Evolutionary conservation across 1,140 invertebrate genomes (phyloP).

Genomic region (Diorhabda carinulata): DNA sequence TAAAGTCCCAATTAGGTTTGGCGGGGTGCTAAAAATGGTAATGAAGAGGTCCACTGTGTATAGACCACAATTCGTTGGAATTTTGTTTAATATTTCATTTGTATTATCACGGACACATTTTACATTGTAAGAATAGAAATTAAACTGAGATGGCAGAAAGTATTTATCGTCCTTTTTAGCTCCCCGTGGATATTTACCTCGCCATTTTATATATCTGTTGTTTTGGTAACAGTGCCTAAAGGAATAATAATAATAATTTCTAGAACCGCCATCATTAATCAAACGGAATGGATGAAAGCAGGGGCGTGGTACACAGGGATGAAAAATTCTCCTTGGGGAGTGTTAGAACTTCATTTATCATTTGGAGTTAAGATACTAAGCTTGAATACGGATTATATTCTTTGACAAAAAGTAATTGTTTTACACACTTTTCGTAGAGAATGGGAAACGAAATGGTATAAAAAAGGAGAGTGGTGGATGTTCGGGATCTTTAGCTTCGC

Average conservation of each 20-base stretch:
- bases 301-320: background rate
- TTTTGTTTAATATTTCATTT: no score
- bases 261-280: constrained; percentile 24
- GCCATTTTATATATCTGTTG: constrained; percentile 2
- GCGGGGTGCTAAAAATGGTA: no score
- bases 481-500: background rate
- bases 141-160: background rate
- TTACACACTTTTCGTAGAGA: background rate
- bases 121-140: background rate
- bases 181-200: background rate
- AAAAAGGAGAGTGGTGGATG: background rate
- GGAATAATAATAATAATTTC: constrained; percentile 3
- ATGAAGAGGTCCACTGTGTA: no score
- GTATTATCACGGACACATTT: no score
- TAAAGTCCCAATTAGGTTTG: no score
- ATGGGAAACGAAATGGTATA: background rate
- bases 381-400: constrained; percentile 2
- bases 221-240: constrained; percentile 2
- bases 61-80: no score
- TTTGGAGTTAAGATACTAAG: constrained; percentile 2
- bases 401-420: background rate
- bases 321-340: background rate
- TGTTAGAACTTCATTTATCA: constrained; percentile 2
- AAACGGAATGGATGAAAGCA: constrained; percentile 10
- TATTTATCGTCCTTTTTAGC: background rate